Percentiles rank a stretch among this genome's conserved stretches.
These are phyloP conservation scores for Campylorhamphus procurvoides DNA, from an alignment of 2,113 vertebrate genomes.

Conservation along the genomic window DNA sequence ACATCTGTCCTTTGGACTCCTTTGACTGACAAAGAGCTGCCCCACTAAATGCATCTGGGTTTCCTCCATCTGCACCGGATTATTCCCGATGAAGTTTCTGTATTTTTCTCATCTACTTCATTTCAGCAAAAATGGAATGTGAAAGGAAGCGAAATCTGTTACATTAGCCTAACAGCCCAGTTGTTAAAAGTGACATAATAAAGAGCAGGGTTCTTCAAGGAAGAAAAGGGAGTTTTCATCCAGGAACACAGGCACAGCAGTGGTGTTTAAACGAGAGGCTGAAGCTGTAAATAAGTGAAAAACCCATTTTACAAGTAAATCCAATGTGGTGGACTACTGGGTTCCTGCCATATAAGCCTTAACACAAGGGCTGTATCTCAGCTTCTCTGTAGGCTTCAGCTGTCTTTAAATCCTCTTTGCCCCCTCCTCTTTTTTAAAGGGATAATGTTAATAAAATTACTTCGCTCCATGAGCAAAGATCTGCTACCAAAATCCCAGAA, in stretches of 20 bases:
- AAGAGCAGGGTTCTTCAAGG: neutral
- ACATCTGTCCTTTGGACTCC: conserved; percentile 43
- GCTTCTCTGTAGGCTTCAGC: neutral
- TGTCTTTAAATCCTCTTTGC: neutral
- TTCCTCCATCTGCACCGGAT: conserved; percentile 38
- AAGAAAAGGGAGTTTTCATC: neutral
- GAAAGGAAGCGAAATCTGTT: conserved; percentile 54
- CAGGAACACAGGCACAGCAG: neutral
- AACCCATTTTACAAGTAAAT: neutral
- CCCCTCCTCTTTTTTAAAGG: neutral
- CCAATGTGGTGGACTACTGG: neutral
- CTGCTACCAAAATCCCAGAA: neutral
- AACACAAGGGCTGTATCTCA: neutral
- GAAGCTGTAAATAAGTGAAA: neutral
- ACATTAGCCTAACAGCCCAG: neutral
- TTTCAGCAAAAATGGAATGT: conserved; percentile 31
- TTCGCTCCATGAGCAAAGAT: neutral
- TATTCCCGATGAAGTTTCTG: conserved; percentile 21
- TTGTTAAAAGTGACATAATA: conserved; percentile 1
- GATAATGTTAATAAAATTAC: neutral
- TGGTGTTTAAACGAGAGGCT: neutral
- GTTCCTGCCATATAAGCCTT: neutral
- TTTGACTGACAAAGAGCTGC: conserved; percentile 44
- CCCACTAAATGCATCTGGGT: conserved; percentile 4
- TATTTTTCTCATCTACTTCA: conserved; percentile 41